A percentile compares a stretch with the other conserved stretches of the same genome.
These are phyloP conservation scores for Macrobrachium nipponense DNA, from an alignment of 1,140 invertebrate species.

Conservation along the genomic window DNA sequence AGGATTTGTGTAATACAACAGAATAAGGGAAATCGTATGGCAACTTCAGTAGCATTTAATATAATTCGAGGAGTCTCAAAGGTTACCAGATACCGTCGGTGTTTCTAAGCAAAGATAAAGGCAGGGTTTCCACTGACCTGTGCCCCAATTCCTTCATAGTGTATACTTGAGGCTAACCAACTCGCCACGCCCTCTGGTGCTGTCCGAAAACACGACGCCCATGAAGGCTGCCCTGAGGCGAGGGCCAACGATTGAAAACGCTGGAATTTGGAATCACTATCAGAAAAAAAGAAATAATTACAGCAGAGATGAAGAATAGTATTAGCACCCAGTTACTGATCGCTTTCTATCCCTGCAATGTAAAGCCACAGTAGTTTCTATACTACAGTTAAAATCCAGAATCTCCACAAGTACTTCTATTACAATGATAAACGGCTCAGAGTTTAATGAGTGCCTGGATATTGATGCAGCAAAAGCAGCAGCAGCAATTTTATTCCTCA, in stretches of 20 bases:
- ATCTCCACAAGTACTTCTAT: no score
- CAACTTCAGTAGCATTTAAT: no score
- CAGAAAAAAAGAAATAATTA: background rate
- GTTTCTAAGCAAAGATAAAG: background rate
- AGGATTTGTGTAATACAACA: no score
- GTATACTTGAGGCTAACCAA: conserved; percentile 84
- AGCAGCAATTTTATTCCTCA: background rate
- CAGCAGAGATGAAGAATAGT: background rate
- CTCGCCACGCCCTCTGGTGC: conserved; percentile 87
- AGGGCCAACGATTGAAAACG: conserved; percentile 65
- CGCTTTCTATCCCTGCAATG: no score
- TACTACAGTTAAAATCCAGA: no score
- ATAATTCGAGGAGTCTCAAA: no score
- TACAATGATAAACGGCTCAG: no score
- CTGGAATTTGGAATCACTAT: conserved; percentile 26
- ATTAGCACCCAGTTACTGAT: background rate
- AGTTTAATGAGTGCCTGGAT: background rate
- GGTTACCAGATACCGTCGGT: no score
- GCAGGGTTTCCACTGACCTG: conserved; percentile 11
- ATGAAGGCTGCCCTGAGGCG: conserved; percentile 77
- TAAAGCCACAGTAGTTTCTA: no score
- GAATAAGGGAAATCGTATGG: no score
- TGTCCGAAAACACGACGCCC: conserved; percentile 84
- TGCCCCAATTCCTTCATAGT: conserved; percentile 86
- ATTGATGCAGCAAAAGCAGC: background rate